Conservation (phyloP, 2,113 vertebrate genomes). For the Cathartes aura region DNA sequence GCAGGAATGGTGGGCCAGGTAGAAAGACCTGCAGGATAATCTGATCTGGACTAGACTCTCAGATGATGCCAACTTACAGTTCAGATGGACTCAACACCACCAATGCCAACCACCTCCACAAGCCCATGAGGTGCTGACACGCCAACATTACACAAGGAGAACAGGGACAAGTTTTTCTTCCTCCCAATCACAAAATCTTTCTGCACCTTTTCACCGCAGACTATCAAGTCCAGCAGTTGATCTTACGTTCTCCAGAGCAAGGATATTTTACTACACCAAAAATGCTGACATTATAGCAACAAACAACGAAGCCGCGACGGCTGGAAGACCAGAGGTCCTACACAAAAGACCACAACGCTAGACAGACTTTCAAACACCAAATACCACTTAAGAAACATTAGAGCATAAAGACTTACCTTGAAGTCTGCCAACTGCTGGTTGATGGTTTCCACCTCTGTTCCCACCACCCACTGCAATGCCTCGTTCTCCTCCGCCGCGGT, state of each 20-base stretch:
- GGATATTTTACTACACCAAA: not conserved
- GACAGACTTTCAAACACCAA: not conserved
- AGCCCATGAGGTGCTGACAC: not conserved
- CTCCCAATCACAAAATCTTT: not conserved
- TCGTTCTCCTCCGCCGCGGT: slow-evolving; percentile 85
- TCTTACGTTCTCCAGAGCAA: not conserved
- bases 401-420: slow-evolving; percentile 80
- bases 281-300: not conserved
- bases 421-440: slow-evolving; percentile 93
- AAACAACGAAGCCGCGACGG: accelerated
- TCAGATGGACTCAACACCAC: not conserved
- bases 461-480: slow-evolving; percentile 87
- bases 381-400: accelerated
- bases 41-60: not conserved
- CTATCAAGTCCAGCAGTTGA: not conserved
- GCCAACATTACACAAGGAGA: not conserved
- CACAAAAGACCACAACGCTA: not conserved
- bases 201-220: not conserved
- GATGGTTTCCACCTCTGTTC: slow-evolving; percentile 93
- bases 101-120: not conserved
- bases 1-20: not conserved
- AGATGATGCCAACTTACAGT: not conserved
- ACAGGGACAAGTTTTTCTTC: not conserved
- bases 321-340: not conserved
- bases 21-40: not conserved